phyloP scores from a whole-genome alignment of 2,797 vertebrate species.

The Rhinophrynus dorsalis region DNA sequence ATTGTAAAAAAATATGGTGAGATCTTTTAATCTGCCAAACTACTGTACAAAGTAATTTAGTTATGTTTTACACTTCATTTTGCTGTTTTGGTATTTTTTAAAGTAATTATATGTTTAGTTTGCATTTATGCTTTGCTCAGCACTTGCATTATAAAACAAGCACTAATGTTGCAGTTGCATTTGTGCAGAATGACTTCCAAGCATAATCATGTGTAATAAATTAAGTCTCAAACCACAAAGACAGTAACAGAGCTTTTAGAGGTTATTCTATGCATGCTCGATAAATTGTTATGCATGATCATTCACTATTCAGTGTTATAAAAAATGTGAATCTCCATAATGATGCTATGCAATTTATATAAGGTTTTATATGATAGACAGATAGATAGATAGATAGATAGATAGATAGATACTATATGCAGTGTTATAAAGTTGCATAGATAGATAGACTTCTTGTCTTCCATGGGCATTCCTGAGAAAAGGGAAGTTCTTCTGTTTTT shows the following conservation, averaged over 20 bases:
- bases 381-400: too few species aligned
- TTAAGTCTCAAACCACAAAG: constrained; percentile 47
- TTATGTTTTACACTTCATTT: constrained; percentile 28
- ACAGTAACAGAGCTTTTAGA: constrained; percentile 40
- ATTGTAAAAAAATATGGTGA: neutral
- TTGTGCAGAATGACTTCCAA: constrained; percentile 36
- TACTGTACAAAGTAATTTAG: constrained; percentile 12
- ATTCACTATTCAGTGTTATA: constrained; percentile 16
- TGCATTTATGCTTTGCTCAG: constrained; percentile 46
- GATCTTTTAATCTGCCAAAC: neutral
- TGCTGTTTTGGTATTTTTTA: constrained; percentile 34
- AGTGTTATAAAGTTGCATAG: too few species aligned
- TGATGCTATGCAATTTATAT: neutral
- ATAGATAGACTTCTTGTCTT: too few species aligned
- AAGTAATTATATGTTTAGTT: constrained; percentile 30
- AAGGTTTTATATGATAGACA: too few species aligned
- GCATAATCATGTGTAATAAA: constrained; percentile 47
- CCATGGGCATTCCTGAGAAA: too few species aligned
- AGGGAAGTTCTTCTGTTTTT: too few species aligned
- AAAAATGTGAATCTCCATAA: neutral
- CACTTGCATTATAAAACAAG: constrained; percentile 19
- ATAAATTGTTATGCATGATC: constrained; percentile 35
- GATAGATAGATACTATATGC: too few species aligned
- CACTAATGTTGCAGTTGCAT: constrained; percentile 32
- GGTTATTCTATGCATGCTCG: constrained; percentile 42